Evolutionary conservation across 2,888 invertebrate species (phyloP), one percentile per base, ranked within the genome.

Genomic region (Melanophora roralis): DNA sequence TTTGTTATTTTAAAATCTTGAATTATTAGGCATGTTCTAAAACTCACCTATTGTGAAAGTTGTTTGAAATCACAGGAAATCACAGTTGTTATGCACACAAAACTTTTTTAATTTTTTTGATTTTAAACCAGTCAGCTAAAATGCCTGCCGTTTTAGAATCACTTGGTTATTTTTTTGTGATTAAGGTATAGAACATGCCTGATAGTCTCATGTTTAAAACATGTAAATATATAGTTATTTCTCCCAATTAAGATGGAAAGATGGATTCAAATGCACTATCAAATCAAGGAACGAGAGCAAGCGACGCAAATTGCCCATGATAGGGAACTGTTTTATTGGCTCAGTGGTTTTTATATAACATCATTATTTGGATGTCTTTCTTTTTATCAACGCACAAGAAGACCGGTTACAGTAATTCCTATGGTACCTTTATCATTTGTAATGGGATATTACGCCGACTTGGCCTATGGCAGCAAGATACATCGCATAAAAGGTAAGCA

Each of bases 251-350:
- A 94, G 95, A 92, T 95, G 91, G 95, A 95, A 86, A 91, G 95
- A 77, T 95, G 95, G 90, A 93, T 96, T 82, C 95, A 95, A 86
- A 92, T 96, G 91, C 94, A 94, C 88, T 94, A 94, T 89, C 94
- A 95, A 89, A 93, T 96, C 91, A 92, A 95, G 85, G 94, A 95
- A 87, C 91, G 95, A 78, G 92, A 93, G 89, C 91, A 93, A 89
- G 95, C 96, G 0, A 90, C 94, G 89, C 92, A 93, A 88, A 92
- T 95, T 75, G 94, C 95, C 0, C 91, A 92, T 85, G 91, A 92
- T 82, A 91, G 95, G 82, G 95, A 96, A 86, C 89, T 94, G 19
- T 94, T 95, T 85, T 92, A 93, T 83, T 96, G 95, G 94, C 89
- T 93, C 71, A 92, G 93, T 43, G 90, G 93, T 9, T 95, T 95